Percentiles rank a stretch among this genome's conserved stretches.
Evolutionary conservation across 2,888 invertebrate genomes (phyloP).

Genomic region (Cephus spinipes): DNA sequence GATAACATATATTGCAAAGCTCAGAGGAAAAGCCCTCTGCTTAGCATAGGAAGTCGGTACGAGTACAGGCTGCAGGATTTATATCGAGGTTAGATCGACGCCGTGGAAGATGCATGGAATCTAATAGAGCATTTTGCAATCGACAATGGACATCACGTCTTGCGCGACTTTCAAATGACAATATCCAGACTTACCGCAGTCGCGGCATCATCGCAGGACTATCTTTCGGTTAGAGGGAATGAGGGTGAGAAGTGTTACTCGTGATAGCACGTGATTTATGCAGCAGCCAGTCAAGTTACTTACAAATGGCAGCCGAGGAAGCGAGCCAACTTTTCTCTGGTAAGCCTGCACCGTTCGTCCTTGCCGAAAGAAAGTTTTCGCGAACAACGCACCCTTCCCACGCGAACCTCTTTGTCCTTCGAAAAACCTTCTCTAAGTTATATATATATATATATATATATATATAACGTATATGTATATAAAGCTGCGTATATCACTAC

Average conservation of each 20-base stretch:
- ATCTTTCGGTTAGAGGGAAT: not conserved
- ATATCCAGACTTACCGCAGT: not conserved
- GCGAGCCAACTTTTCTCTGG: not conserved
- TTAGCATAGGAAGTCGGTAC: not conserved
- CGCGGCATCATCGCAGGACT: not conserved
- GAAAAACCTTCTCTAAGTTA: not conserved
- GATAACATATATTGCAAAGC: not conserved
- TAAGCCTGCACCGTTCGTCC: not conserved
- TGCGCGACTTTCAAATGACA: not conserved
- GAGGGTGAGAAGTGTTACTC: conserved; percentile 5
- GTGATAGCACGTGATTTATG: conserved; percentile 24
- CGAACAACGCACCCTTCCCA: not conserved
- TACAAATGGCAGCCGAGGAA: conserved; percentile 16
- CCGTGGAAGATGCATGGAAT: not conserved
- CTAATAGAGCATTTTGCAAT: not conserved
- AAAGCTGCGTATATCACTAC: not conserved
- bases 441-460: not conserved
- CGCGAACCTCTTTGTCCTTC: not conserved
- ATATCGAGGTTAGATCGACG: not conserved
- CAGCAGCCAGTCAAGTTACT: conserved; percentile 17
- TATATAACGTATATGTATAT: not conserved
- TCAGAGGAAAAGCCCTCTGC: not conserved
- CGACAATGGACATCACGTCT: not conserved
- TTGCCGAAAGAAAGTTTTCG: not conserved
- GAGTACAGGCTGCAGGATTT: not conserved